Conservation (phyloP, 2,888 invertebrate genomes). For the Euphydryas editha region DNA sequence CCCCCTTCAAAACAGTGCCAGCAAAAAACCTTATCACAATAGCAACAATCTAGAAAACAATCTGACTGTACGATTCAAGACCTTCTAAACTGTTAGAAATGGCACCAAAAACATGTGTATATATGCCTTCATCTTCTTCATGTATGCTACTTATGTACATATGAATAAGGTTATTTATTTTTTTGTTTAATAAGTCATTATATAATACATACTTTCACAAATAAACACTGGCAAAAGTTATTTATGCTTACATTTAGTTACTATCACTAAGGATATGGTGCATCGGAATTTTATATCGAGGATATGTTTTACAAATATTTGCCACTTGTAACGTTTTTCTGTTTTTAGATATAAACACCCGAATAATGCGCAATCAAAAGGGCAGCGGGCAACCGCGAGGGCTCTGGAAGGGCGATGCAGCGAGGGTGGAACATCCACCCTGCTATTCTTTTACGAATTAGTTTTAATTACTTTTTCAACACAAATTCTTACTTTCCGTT, state of each 20-base stretch:
- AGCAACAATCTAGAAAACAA: conserved; percentile 82
- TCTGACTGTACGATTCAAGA: conserved; percentile 68
- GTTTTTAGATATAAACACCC: conserved; percentile 62
- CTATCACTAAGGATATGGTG: background rate
- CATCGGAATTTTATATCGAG: background rate
- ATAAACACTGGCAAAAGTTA: background rate
- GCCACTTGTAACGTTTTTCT: conserved; percentile 11
- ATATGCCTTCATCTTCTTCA: too few species aligned
- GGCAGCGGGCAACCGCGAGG: conserved; percentile 69
- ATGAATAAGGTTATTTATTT: background rate
- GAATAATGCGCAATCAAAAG: conserved; percentile 83
- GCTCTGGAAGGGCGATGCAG: conserved; percentile 60
- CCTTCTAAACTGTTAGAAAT: conserved; percentile 1
- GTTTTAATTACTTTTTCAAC: conserved; percentile 70
- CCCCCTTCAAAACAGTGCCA: conserved; percentile 70
- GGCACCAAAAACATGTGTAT: conserved; percentile 1
- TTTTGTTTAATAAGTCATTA: too few species aligned
- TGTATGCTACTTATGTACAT: too few species aligned
- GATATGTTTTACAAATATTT: background rate
- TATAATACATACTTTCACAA: too few species aligned
- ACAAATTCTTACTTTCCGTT: conserved; percentile 31
- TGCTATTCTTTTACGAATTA: conserved; percentile 55
- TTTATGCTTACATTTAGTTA: background rate
- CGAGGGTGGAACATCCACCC: conserved; percentile 45
- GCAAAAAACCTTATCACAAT: conserved; percentile 79